Evolutionary conservation across 2,113 vertebrate genomes (phyloP).

Genomic region (Strix aluco): DNA sequence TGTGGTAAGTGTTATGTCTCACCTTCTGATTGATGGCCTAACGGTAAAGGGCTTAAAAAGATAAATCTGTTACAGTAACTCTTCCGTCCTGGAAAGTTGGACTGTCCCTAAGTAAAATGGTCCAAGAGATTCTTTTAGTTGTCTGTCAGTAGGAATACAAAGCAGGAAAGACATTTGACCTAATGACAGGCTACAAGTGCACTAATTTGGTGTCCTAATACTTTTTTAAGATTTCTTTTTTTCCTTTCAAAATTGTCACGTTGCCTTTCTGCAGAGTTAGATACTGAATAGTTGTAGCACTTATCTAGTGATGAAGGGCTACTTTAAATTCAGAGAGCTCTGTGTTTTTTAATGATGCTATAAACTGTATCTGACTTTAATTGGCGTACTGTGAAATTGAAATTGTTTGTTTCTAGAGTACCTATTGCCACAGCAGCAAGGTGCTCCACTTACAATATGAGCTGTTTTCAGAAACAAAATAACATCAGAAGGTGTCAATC

Average conservation of each 20-base stretch:
- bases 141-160: background rate
- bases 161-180: background rate
- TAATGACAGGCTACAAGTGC: background rate
- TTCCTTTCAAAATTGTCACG: background rate
- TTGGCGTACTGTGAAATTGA: background rate
- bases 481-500: background rate
- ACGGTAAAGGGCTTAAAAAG: background rate
- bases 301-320: background rate
- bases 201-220: background rate
- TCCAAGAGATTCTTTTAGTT: background rate
- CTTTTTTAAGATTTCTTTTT: background rate
- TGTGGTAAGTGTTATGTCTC: background rate
- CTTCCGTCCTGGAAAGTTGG: background rate
- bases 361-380: background rate
- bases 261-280: background rate
- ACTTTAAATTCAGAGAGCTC: background rate
- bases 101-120: background rate
- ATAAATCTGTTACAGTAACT: constrained; percentile 1
- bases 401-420: background rate
- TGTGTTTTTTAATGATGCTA: background rate
- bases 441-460: background rate
- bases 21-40: background rate
- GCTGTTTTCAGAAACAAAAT: background rate
- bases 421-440: background rate
- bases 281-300: background rate